These are phyloP conservation scores for Adineta ricciae DNA, from an alignment of 2,888 invertebrate genomes.

Conservation along the genomic window DNA sequence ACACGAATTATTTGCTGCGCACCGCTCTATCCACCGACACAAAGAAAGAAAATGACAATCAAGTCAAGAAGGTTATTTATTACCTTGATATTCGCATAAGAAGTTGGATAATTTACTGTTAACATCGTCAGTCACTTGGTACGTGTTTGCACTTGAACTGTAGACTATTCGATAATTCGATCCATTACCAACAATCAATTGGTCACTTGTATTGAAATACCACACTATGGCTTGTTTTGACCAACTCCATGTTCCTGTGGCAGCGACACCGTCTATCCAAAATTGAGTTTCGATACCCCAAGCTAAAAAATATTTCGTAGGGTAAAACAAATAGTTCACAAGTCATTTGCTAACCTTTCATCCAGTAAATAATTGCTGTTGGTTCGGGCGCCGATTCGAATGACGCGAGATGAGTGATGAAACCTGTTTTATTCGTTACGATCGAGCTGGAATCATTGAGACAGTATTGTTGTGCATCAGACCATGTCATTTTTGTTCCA, in stretches of 20 bases:
- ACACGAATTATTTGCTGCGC: conserved; percentile 24
- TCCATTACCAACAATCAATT: neutral
- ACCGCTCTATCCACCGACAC: too few relatives aligned
- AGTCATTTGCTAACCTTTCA: conserved; percentile 1
- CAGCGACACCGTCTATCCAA: conserved; percentile 9
- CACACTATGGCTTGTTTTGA: neutral
- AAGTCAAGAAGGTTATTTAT: neutral
- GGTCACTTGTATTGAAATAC: conserved; percentile 22
- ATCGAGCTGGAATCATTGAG: neutral
- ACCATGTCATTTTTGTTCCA: neutral
- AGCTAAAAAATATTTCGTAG: neutral
- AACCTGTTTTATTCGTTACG: neutral
- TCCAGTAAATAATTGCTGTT: conserved; percentile 27
- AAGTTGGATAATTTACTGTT: neutral
- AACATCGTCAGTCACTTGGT: conserved; percentile 22
- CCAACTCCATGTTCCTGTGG: conserved; percentile 22
- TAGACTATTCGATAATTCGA: neutral
- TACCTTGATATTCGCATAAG: conserved; percentile 33
- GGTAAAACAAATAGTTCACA: too few relatives aligned
- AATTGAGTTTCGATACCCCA: neutral
- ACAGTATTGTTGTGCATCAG: conserved; percentile 22
- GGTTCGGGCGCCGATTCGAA: conserved; percentile 26
- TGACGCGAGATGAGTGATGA: conserved; percentile 11
- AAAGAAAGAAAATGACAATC: neutral
- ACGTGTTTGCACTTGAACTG: neutral